Conservation (phyloP, 1,140 invertebrate species). For the Teleogryllus occipitalis region DNA sequence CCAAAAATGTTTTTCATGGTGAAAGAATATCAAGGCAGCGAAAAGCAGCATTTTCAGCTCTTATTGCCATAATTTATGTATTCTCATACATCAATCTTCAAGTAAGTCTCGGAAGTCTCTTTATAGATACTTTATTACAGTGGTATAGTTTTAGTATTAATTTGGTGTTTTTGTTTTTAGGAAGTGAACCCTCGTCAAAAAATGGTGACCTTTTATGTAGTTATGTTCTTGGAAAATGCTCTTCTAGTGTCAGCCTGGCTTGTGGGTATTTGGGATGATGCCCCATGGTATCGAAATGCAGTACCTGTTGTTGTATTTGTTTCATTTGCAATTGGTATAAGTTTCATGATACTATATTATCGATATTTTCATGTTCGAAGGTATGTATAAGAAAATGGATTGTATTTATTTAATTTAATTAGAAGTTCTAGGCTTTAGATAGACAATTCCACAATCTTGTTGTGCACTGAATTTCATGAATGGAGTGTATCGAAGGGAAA, state of each 20-base stretch:
- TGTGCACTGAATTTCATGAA: no score
- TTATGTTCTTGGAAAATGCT: slow-evolving; percentile 83
- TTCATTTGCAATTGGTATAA: slow-evolving; percentile 65
- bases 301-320: slow-evolving; percentile 49
- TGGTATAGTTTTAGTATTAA: not conserved
- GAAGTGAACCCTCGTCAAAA: slow-evolving; percentile 69
- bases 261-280: slow-evolving; percentile 27
- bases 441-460: no score
- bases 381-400: slow-evolving; percentile 29
- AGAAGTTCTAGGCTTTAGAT: no score
- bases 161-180: slow-evolving; percentile 16
- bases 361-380: slow-evolving; percentile 46
- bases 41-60: slow-evolving; percentile 56
- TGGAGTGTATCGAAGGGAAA: no score
- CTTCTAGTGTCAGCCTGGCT: slow-evolving; percentile 62
- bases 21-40: slow-evolving; percentile 58
- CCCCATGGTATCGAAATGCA: slow-evolving; percentile 38
- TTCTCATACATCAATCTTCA: slow-evolving; percentile 87
- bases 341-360: slow-evolving; percentile 80
- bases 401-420: not conserved
- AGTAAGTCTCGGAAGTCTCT: not conserved
- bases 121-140: not conserved
- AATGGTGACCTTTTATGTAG: slow-evolving; percentile 81
- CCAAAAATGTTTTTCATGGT: slow-evolving; percentile 73
- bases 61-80: slow-evolving; percentile 79